Evolutionary conservation across 2,113 vertebrate genomes (phyloP).

Genomic region (Silurus asotus): DNA sequence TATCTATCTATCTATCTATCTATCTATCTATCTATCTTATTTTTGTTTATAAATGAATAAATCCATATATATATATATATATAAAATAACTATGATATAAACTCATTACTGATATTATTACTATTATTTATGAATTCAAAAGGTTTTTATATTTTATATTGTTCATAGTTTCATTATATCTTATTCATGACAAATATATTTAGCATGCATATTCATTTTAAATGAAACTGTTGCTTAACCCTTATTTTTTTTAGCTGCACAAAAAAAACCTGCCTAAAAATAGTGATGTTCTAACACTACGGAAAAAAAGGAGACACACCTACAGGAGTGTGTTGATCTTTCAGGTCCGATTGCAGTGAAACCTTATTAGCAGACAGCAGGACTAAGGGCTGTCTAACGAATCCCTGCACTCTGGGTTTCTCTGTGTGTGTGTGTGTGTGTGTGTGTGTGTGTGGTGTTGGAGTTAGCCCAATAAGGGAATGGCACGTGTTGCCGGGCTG

Average conservation of each 20-base stretch:
- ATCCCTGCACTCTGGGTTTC: conserved; percentile 58
- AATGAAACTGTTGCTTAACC: neutral
- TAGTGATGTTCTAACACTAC: neutral
- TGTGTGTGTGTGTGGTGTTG: conserved; percentile 15
- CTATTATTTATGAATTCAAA: no score
- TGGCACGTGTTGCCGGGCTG: conserved; percentile 40
- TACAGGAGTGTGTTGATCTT: conserved; percentile 57
- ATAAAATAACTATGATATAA: no score
- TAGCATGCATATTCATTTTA: neutral
- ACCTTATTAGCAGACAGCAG: conserved; percentile 69
- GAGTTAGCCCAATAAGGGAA: conserved; percentile 37
- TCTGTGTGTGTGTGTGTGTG: conserved; percentile 5
- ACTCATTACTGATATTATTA: no score
- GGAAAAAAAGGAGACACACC: neutral
- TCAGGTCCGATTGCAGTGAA: conserved; percentile 63
- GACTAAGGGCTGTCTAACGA: conserved; percentile 68
- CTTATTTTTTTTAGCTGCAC: neutral
- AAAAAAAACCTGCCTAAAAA: neutral
- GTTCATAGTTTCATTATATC: neutral
- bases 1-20: no score
- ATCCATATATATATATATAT: no score
- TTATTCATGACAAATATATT: neutral
- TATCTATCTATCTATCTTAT: no score
- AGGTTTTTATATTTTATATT: no score
- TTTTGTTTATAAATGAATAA: no score